Base-by-base conservation (phyloP, 2,888 invertebrate genomes). In the Spilarctia lutea region DNA sequence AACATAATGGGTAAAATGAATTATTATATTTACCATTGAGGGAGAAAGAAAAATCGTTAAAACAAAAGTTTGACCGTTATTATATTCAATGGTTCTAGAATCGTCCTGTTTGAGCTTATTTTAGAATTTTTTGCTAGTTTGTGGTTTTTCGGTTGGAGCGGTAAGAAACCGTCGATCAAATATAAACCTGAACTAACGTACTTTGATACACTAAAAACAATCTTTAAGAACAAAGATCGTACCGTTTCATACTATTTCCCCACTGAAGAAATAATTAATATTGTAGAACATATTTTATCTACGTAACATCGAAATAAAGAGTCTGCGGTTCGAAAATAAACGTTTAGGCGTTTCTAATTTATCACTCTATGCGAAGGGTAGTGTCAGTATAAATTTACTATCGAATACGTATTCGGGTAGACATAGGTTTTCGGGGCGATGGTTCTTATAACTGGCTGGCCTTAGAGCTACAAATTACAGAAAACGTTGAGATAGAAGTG, bases 331-430 rank as follows among this genome's bases (percentile, higher is more conserved):
- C 48, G 33, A 68, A 48, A 68, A 68, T 73, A 68, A 68, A 73
- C 27, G 48, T 27, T 68, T 33, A 63, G 48, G 68, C 45, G 39
- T 33, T 27, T 30, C 56, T 73, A 65, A 68, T 73, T 73, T 72
- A 68, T 68, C 56, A 72, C 66, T 30, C n/a, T 67, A 39, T 67
- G 18, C 67, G 56, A 66, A 72, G 65, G 33, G 27, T 66, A 30
- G 60, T 33, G 72, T 72, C 67, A 42, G 72, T 66, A 30, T 66
- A 56, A 56, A 72, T 66, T 72, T 72, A 56, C 33, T 69, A 69
- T 69, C 56, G 35, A 69, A 69, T 69, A 69, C 39, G 39, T 39
- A 69, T 68, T 65, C 45, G 16, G 45, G 7, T 30, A 63, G 73
- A 63, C 35, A 45, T 13, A 30, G n/a, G 63, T 24, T 45, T 48